phyloP scores from a whole-genome alignment of 2,113 vertebrate species.

The Xyliphius kryptos region DNA sequence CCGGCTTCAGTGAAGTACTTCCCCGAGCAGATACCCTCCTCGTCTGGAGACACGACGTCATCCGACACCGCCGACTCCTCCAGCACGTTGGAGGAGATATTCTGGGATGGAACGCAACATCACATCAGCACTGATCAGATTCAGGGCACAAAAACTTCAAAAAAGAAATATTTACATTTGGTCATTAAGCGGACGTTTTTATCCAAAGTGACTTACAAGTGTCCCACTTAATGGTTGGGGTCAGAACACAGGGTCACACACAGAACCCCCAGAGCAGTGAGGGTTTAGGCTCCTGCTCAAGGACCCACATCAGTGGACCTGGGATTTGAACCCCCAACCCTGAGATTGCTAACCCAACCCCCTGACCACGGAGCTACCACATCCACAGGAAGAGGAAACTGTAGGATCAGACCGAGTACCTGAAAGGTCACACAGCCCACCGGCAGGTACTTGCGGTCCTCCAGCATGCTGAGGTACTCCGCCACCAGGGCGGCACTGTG shows the following conservation, averaged over 20 bases:
- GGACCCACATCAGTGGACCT: too few relatives aligned
- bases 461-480: conserved; percentile 96
- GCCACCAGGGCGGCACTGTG: conserved; percentile 97
- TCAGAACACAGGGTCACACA: too few relatives aligned
- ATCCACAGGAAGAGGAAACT: background rate
- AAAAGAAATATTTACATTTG: too few relatives aligned
- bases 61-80: conserved; percentile 98
- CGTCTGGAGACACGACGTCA: conserved; percentile 94
- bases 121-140: background rate
- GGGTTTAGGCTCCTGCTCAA: too few relatives aligned
- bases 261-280: too few relatives aligned
- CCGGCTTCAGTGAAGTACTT: conserved; percentile 97
- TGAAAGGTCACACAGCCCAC: conserved; percentile 97
- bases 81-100: conserved; percentile 95
- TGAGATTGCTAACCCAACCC: too few relatives aligned
- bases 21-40: conserved; percentile 97
- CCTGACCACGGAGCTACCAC: too few relatives aligned
- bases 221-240: too few relatives aligned
- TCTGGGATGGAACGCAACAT: conserved; percentile 58
- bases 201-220: too few relatives aligned
- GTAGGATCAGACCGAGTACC: conserved; percentile 55
- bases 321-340: too few relatives aligned
- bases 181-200: too few relatives aligned
- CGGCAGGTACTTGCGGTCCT: conserved; percentile 97
- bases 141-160: too few relatives aligned